A percentile compares a stretch with the other conserved stretches of the same genome.
Conservation (phyloP, 2,797 vertebrate genomes). For the Myotis myotis region DNA sequence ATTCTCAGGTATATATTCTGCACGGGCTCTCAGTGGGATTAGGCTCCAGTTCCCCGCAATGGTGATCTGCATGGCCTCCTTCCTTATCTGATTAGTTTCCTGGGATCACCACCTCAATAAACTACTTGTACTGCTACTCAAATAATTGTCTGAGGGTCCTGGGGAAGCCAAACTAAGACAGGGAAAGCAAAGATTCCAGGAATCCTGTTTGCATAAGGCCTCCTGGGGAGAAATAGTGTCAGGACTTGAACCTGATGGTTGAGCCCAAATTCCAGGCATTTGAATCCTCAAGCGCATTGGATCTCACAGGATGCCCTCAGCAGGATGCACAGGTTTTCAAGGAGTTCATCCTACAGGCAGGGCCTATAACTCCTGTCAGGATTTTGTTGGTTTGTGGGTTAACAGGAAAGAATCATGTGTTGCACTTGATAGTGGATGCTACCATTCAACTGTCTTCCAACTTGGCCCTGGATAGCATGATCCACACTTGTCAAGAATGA, state of each 20-base stretch:
- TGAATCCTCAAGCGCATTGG: neutral
- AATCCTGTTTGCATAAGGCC: neutral
- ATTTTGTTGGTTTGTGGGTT: neutral
- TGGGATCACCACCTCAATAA: neutral
- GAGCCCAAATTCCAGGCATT: neutral
- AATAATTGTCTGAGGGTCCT: neutral
- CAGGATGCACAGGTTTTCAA: neutral
- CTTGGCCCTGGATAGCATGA: neutral
- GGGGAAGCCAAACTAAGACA: neutral
- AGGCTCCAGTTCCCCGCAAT: neutral
- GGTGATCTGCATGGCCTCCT: neutral
- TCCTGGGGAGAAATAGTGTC: neutral
- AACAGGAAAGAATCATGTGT: neutral
- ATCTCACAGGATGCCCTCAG: neutral
- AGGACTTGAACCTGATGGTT: neutral
- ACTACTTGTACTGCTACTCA: neutral
- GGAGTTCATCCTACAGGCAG: neutral
- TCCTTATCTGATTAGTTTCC: neutral
- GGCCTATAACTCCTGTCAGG: neutral
- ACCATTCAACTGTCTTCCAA: neutral
- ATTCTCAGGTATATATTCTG: neutral
- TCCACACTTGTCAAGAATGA: neutral
- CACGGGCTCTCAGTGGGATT: neutral
- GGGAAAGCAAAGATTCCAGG: neutral
- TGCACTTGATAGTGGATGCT: neutral